Percentiles rank a stretch among this genome's conserved stretches.
Conservation (phyloP, 2,888 invertebrate genomes). For the Cerastis leucographa region DNA sequence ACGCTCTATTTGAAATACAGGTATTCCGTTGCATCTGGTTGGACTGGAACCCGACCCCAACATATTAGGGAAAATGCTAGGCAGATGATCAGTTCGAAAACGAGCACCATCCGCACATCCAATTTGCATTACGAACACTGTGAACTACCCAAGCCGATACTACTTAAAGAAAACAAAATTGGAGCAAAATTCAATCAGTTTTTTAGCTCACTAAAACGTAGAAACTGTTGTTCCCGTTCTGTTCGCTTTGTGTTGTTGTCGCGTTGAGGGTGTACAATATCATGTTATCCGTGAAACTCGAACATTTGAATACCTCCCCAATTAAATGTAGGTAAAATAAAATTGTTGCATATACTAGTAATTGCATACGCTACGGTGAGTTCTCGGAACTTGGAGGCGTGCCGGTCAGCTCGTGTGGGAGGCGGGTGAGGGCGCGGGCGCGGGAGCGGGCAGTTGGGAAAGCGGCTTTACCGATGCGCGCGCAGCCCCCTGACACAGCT, state of each 20-base stretch:
- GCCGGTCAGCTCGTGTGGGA: not conserved
- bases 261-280: not conserved
- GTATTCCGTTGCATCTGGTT: too few species aligned
- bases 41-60: too few species aligned
- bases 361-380: slow-evolving; percentile 19
- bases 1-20: too few species aligned
- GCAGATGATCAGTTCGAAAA: not conserved
- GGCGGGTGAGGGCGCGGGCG: slow-evolving; percentile 33
- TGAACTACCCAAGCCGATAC: not conserved
- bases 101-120: not conserved
- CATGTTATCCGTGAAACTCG: not conserved
- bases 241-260: too few species aligned
- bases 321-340: not conserved
- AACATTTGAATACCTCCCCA: not conserved
- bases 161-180: slow-evolving; percentile 1
- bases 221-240: not conserved
- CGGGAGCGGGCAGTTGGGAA: slow-evolving; percentile 38
- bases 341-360: not conserved
- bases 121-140: not conserved
- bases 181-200: not conserved
- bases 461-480: slow-evolving; percentile 49
- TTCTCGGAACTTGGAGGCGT: slow-evolving; percentile 38
- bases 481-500: slow-evolving; percentile 50
- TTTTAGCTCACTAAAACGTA: not conserved
- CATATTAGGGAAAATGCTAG: too few species aligned